Conservation (phyloP, 2,888 invertebrate genomes). For the Poecilus cupreus region DNA sequence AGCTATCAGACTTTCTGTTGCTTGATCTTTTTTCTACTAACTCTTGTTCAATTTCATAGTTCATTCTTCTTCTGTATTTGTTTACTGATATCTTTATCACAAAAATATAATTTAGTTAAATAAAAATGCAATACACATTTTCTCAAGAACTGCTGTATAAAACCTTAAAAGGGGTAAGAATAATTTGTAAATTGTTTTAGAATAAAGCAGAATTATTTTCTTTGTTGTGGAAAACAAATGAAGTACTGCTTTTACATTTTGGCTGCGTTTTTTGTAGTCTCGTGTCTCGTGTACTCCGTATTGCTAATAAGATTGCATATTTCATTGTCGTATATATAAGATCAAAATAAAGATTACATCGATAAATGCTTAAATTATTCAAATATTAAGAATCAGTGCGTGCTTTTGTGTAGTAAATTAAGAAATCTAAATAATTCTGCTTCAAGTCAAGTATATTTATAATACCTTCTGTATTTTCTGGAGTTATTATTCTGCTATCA, state of each 20-base stretch:
- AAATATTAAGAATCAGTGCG: slow-evolving; percentile 49
- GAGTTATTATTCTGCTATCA: slow-evolving; percentile 21
- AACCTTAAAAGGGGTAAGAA: too few relatives aligned
- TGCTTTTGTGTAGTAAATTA: slow-evolving; percentile 48
- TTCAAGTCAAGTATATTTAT: slow-evolving; percentile 36
- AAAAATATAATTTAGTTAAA: too few relatives aligned
- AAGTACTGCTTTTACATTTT: neutral
- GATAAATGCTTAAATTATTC: slow-evolving; percentile 50
- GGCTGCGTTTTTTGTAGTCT: neutral
- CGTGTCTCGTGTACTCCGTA: neutral
- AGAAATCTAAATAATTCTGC: slow-evolving; percentile 47
- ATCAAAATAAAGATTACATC: slow-evolving; percentile 38
- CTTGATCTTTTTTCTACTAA: too few relatives aligned
- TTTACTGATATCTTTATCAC: too few relatives aligned
- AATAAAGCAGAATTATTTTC: neutral
- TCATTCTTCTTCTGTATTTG: too few relatives aligned
- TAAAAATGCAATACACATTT: too few relatives aligned
- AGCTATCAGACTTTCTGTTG: too few relatives aligned
- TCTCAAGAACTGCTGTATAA: too few relatives aligned
- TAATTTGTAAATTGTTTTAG: too few relatives aligned
- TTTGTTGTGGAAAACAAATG: too few relatives aligned
- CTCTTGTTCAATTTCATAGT: too few relatives aligned
- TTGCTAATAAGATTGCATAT: slow-evolving; percentile 13
- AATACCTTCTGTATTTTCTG: slow-evolving; percentile 14
- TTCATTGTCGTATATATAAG: slow-evolving; percentile 36